Evolutionary conservation across 2,888 invertebrate species (phyloP), one percentile per base, ranked within the genome.

Genomic region (Clostera curtula): DNA sequence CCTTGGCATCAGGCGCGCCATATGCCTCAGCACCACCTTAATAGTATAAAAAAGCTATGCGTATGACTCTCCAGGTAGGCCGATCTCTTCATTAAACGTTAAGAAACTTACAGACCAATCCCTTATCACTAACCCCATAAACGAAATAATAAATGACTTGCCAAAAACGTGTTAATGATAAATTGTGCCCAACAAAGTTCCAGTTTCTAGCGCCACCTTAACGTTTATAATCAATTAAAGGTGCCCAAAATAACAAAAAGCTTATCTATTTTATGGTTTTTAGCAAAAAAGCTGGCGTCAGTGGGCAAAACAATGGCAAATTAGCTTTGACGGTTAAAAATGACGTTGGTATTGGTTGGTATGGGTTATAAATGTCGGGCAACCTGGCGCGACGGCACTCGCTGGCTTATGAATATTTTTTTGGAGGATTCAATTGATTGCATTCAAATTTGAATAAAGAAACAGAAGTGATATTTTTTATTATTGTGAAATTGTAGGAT

Each of bases 321-420:
- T 83, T 82, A 82, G 80, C 60, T 70, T 62, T 79, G 82, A 80
- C 80, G 77, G 73, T 62, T 74, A 79, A 79, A 79, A 82, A 79
- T 80, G 75, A 79, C 66, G 69, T 61, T 59, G 49, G 57, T 51
- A 67, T 66, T 59, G 59, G 60, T 47, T 40, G 46, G 48, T 36
- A 47, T 42, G 46, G 15, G 66, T 57, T 63, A 62, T 65, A 66
- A 64, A 69, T 59, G 60, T 49, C 39, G 36, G 44, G 31, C 36
- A 30, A 39, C 25, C 19, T 27, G 31, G 29, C 46, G 49, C 57
- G 60, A 51, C 54, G 52, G 29, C 39, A 35, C 47, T 61, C 54
- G n/a, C n/a, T n/a, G n/a, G n/a, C n/a, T n/a, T n/a, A n/a, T n/a
- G n/a, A n/a, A n/a, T n/a, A n/a, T n/a, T n/a, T n/a, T n/a, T n/a